Evolutionary conservation across 1,140 invertebrate species (phyloP).

Genomic region (Dufourea novaeangliae): DNA sequence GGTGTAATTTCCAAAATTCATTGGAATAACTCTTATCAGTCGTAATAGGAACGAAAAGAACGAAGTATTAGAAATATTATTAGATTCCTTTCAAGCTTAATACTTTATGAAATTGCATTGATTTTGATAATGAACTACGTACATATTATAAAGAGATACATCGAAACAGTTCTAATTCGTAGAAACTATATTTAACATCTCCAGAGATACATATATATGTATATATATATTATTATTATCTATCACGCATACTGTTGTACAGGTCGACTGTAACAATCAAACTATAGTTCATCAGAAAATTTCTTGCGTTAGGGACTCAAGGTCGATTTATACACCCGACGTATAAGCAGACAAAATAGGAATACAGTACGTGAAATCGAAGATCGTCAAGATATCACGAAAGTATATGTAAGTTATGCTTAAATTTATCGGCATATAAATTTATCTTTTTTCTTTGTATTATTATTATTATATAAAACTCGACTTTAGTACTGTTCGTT

Average conservation of each 20-base stretch:
- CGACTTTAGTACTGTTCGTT: no score
- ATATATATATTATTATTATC: slow-evolving; percentile 2
- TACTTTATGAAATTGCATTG: slow-evolving; percentile 27
- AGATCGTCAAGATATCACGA: not conserved
- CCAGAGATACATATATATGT: not conserved
- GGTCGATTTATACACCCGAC: slow-evolving; percentile 12
- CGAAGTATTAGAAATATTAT: slow-evolving; percentile 20
- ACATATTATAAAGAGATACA: slow-evolving; percentile 24
- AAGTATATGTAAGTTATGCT: slow-evolving; percentile 2
- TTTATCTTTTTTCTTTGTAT: no score
- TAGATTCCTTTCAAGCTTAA: slow-evolving; percentile 24
- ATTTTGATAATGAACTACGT: slow-evolving; percentile 24
- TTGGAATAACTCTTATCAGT: slow-evolving; percentile 22
- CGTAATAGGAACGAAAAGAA: slow-evolving; percentile 2
- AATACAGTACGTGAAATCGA: not conserved
- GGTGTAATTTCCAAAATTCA: slow-evolving; percentile 28
- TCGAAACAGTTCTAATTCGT: slow-evolving; percentile 32
- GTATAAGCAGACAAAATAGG: not conserved
- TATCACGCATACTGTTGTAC: slow-evolving; percentile 21
- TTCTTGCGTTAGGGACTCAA: not conserved
- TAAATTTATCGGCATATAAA: slow-evolving; percentile 3
- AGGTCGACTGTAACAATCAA: slow-evolving; percentile 19
- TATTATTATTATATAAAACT: not conserved
- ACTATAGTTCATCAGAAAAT: slow-evolving; percentile 17
- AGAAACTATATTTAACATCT: slow-evolving; percentile 19